Percentiles rank a stretch among this genome's conserved stretches.
Conservation (phyloP, 2,888 invertebrate species). For the Tuta absoluta region DNA sequence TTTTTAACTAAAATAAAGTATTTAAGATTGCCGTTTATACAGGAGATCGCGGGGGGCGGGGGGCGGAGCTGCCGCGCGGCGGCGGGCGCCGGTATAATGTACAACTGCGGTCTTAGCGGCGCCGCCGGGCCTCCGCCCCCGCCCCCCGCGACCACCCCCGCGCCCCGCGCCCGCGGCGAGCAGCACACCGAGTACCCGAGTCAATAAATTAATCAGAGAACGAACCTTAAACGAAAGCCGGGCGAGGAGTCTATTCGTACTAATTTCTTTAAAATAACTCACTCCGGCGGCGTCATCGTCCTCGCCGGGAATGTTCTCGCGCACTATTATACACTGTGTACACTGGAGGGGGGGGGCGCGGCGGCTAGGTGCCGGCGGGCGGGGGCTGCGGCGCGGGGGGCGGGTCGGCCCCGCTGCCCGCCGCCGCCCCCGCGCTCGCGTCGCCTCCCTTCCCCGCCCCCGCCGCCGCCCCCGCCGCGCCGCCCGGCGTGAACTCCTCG, state of each 20-base stretch:
- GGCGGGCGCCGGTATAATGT: conserved; percentile 38
- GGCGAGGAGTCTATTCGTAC: conserved; percentile 26
- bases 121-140: conserved; percentile 30
- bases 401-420: conserved; percentile 50
- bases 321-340: conserved; percentile 31
- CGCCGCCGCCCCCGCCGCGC: conserved; percentile 66
- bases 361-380: conserved; percentile 47
- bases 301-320: conserved; percentile 34
- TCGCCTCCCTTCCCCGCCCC: conserved; percentile 68
- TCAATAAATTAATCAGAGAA: conserved; percentile 53
- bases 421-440: conserved; percentile 74
- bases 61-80: conserved; percentile 39
- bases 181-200: conserved; percentile 32
- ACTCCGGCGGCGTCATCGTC: conserved; percentile 31
- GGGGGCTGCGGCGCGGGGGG: conserved; percentile 40
- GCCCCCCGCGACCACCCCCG: conserved; percentile 10
- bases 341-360: conserved; percentile 37
- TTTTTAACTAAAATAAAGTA: conserved; percentile 63
- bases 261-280: conserved; percentile 28
- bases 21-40: conserved; percentile 42
- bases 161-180: conserved; percentile 18
- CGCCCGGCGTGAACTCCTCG: conserved; percentile 82
- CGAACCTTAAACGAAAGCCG: conserved; percentile 31
- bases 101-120: conserved; percentile 39
- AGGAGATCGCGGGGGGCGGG: conserved; percentile 25